These are phyloP conservation scores for Odocoileus hemionus DNA, from an alignment of 2,113 vertebrate genomes.

Conservation along the genomic window DNA sequence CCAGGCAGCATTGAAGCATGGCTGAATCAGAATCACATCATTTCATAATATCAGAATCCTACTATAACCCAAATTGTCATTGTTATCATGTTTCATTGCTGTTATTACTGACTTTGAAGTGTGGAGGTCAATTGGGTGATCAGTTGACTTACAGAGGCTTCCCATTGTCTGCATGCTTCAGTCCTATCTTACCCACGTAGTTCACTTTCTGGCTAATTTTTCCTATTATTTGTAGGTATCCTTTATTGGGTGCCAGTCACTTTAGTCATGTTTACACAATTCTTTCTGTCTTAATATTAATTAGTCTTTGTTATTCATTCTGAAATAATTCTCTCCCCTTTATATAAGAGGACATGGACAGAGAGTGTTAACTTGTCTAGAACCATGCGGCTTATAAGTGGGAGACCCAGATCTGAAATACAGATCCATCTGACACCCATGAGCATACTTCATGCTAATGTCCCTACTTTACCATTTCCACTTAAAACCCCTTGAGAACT, in stretches of 20 bases:
- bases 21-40: not conserved
- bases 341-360: not conserved
- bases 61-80: not conserved
- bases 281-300: not conserved
- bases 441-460: not conserved
- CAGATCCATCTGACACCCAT: not conserved
- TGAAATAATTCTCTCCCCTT: slow-evolving; percentile 7
- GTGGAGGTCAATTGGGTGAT: not conserved
- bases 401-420: not conserved
- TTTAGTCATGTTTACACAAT: not conserved
- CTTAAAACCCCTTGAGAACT: not conserved
- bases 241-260: not conserved
- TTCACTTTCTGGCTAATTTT: not conserved
- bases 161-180: not conserved
- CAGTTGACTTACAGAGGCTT: not conserved
- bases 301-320: not conserved
- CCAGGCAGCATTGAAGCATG: not conserved
- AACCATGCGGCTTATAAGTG: not conserved
- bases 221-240: not conserved
- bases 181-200: not conserved
- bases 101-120: not conserved
- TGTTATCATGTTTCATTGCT: not conserved
- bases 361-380: not conserved
- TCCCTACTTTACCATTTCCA: not conserved
- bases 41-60: not conserved